Conservation (phyloP, 2,797 vertebrate species). For the Micrastur ruficollis region DNA sequence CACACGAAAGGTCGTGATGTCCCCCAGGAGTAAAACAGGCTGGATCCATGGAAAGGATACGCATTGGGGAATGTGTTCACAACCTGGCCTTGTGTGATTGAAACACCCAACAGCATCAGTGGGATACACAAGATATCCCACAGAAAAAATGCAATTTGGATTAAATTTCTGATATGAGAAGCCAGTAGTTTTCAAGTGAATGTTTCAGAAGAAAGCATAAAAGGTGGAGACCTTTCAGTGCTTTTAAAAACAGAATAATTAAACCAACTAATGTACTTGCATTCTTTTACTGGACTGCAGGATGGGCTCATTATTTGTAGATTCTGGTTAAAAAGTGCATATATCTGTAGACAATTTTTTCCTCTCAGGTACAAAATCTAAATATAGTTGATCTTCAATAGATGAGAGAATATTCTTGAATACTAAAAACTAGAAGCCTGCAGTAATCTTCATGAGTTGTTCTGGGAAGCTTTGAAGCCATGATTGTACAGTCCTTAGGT, state of each 20-base stretch:
- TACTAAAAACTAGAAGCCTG: background rate
- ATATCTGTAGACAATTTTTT: background rate
- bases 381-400: background rate
- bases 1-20: background rate
- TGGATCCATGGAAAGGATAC: background rate
- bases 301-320: background rate
- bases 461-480: background rate
- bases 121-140: background rate
- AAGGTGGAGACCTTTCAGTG: background rate
- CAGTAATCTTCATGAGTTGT: background rate
- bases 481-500: background rate
- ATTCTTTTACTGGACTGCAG: background rate
- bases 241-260: background rate
- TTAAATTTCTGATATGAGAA: background rate
- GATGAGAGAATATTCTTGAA: background rate
- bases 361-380: background rate
- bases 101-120: background rate
- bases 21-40: background rate
- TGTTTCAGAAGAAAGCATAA: background rate
- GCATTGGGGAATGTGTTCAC: rapidly evolving
- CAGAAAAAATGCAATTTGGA: background rate
- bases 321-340: background rate
- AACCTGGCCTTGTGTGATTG: background rate
- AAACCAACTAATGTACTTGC: background rate
- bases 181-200: background rate